Conservation (phyloP, 2,888 invertebrate genomes). For the Odontocerum albicorne region DNA sequence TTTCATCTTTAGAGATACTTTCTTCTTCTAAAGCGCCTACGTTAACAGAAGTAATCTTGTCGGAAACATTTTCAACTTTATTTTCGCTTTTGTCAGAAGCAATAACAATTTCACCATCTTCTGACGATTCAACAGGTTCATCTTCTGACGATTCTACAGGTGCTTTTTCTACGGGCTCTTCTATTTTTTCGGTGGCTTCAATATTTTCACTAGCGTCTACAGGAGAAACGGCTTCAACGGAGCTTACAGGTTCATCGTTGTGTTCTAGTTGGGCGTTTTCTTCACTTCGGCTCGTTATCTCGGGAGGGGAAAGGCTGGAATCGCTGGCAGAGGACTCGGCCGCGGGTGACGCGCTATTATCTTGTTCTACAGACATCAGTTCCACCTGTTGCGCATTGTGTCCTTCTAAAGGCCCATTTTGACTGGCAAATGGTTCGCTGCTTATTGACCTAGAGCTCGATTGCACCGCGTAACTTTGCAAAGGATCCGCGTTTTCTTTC, state of each 20-base stretch:
- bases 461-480: constrained; percentile 46
- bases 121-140: constrained; percentile 29
- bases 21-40: neutral
- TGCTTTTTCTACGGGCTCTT: constrained; percentile 10
- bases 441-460: constrained; percentile 46
- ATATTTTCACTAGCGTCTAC: constrained; percentile 31
- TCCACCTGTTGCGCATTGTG: constrained; percentile 18
- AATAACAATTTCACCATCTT: constrained; percentile 12
- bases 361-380: constrained; percentile 23
- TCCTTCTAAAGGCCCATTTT: constrained; percentile 17
- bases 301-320: constrained; percentile 16
- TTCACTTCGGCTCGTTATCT: constrained; percentile 10
- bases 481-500: constrained; percentile 49
- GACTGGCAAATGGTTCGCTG: constrained; percentile 9
- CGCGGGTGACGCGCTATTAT: neutral
- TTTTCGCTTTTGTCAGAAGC: constrained; percentile 19
- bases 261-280: neutral
- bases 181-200: constrained; percentile 34
- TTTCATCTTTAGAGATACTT: constrained; percentile 5
- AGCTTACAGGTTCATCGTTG: constrained; percentile 3
- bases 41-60: neutral
- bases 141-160: constrained; percentile 12
- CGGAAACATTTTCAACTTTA: neutral
- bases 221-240: constrained; percentile 31
- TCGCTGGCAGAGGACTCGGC: constrained; percentile 21